Percentiles rank a stretch among this genome's conserved stretches.
These are phyloP conservation scores for Tragelaphus scriptus DNA, from an alignment of 2,113 vertebrate species.

Conservation along the genomic window DNA sequence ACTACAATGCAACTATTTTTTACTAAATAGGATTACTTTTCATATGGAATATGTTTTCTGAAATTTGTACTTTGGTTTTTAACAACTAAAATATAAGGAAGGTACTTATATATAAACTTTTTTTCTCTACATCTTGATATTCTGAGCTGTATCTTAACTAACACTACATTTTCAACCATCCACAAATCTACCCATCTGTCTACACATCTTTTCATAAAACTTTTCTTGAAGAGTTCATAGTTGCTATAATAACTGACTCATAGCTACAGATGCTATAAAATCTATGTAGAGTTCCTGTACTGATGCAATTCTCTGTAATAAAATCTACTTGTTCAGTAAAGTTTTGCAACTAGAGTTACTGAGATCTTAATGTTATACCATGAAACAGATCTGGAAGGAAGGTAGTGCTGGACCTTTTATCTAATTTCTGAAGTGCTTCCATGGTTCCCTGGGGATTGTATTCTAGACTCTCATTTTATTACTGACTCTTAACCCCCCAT, in stretches of 20 bases:
- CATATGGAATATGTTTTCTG: not conserved
- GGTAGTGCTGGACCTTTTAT: too few relatives aligned
- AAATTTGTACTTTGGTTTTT: not conserved
- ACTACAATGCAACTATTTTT: not conserved
- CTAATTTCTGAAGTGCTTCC: not conserved
- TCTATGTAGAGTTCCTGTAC: not conserved
- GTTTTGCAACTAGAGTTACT: not conserved
- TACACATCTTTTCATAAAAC: not conserved
- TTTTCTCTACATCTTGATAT: not conserved
- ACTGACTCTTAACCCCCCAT: not conserved
- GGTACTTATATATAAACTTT: not conserved
- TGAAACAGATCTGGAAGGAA: not conserved
- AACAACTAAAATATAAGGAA: not conserved
- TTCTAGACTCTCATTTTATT: not conserved
- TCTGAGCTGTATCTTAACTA: not conserved
- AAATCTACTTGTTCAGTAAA: not conserved
- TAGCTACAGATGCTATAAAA: not conserved
- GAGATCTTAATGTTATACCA: not conserved
- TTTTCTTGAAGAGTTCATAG: not conserved
- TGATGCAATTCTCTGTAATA: not conserved
- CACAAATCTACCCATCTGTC: not conserved
- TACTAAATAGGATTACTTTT: slow-evolving; percentile 12
- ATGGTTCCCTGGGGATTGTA: not conserved
- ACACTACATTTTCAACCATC: not conserved
- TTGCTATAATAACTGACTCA: not conserved